A percentile compares a stretch with the other conserved stretches of the same genome.
Evolutionary conservation across 2,113 vertebrate species (phyloP).

Genomic region (Marcusenius ussheri): DNA sequence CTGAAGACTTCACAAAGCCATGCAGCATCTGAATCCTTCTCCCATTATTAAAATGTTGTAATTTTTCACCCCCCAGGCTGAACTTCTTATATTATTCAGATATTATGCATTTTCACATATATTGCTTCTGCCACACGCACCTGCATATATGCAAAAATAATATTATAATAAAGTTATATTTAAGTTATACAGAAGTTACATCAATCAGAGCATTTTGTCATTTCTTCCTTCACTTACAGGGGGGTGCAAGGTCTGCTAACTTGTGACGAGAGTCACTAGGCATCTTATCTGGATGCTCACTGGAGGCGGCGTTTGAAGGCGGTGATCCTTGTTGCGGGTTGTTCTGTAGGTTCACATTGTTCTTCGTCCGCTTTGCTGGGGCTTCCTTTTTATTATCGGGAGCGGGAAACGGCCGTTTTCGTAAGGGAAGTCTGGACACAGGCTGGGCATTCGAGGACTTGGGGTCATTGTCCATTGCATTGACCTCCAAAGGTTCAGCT

Average conservation of each 20-base stretch:
- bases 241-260: not conserved
- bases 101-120: not conserved
- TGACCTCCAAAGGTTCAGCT: not conserved
- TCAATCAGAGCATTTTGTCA: not conserved
- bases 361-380: not conserved
- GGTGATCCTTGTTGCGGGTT: not conserved
- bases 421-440: constrained; percentile 50
- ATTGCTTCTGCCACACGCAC: not conserved
- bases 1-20: not conserved
- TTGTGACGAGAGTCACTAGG: not conserved
- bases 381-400: not conserved
- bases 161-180: not conserved
- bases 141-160: not conserved
- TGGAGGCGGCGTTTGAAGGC: not conserved
- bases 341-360: not conserved
- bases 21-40: not conserved
- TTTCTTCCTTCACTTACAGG: not conserved
- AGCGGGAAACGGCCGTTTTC: constrained; percentile 53
- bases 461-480: constrained; percentile 6
- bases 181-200: not conserved
- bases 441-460: constrained; percentile 26
- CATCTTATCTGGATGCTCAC: not conserved
- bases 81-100: not conserved
- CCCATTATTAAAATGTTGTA: not conserved
- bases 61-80: not conserved